phyloP scores from a whole-genome alignment of 2,113 vertebrate species.

The Percopsis transmontana region DNA sequence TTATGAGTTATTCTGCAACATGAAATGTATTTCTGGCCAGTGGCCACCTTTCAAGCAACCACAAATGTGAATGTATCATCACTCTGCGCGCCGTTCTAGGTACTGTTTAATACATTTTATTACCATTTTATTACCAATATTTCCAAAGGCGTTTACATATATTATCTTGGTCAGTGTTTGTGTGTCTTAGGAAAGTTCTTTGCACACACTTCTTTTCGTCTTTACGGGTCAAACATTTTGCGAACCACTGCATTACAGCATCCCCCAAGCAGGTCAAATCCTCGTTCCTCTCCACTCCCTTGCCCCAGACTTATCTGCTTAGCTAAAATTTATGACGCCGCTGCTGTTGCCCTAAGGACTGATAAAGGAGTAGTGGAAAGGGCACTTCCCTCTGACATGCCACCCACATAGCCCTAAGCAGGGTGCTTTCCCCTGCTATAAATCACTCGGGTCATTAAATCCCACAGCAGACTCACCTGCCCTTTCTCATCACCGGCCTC shows the following conservation, averaged over 20 bases:
- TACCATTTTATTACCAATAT: too few relatives aligned
- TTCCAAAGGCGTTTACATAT: too few relatives aligned
- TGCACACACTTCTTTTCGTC: too few relatives aligned
- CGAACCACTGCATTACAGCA: not conserved
- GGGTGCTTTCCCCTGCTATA: conserved; percentile 58
- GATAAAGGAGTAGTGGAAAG: conserved; percentile 38
- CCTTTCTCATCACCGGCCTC: conserved; percentile 66
- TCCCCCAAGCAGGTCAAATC: conserved; percentile 42
- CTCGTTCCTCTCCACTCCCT: conserved; percentile 29
- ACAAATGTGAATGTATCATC: too few relatives aligned
- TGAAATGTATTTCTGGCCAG: too few relatives aligned
- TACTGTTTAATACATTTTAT: too few relatives aligned
- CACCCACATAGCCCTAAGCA: conserved; percentile 56
- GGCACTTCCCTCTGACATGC: conserved; percentile 61
- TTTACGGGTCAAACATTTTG: too few relatives aligned
- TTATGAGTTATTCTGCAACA: too few relatives aligned
- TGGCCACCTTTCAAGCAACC: too few relatives aligned
- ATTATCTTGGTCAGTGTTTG: too few relatives aligned
- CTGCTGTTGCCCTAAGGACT: conserved; percentile 42
- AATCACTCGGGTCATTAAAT: conserved; percentile 72
- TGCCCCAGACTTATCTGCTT: conserved; percentile 3
- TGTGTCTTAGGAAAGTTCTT: too few relatives aligned
- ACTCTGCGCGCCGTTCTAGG: too few relatives aligned
- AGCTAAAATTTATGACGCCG: conserved; percentile 67
- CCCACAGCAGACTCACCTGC: conserved; percentile 62